Evolutionary conservation across 2,113 vertebrate genomes (phyloP).

Genomic region (Entomyzon cyanotis): DNA sequence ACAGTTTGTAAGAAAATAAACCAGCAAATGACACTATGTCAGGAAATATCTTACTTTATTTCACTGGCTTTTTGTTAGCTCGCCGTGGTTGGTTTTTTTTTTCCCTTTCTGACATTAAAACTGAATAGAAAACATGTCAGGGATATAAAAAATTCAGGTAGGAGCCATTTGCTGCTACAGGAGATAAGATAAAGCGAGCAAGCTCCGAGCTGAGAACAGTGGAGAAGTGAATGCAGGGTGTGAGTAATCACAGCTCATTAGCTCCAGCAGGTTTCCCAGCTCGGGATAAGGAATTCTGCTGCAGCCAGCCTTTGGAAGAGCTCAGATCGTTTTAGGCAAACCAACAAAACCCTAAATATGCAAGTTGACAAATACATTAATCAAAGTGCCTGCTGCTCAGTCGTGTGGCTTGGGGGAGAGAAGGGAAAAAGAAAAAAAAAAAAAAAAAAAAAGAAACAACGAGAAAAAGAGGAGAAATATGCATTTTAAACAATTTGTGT

Average conservation of each 20-base stretch:
- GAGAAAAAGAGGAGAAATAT: neutral
- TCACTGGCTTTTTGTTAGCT: neutral
- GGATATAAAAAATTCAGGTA: constrained; percentile 22
- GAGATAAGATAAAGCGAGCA: constrained; percentile 20
- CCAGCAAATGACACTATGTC: neutral
- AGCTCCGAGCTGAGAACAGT: neutral
- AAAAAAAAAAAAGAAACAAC: no score
- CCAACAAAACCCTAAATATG: constrained; percentile 40
- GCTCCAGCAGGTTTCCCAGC: neutral
- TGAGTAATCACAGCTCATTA: constrained; percentile 41
- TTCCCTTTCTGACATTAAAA: neutral
- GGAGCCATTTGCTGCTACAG: neutral
- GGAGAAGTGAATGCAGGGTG: neutral
- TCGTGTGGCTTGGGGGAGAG: neutral
- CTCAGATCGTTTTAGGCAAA: neutral
- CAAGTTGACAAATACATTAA: constrained; percentile 67
- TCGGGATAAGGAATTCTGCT: neutral
- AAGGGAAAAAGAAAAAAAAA: no score
- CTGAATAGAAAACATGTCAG: constrained; percentile 13
- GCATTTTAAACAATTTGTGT: constrained; percentile 52
- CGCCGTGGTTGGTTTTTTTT: neutral
- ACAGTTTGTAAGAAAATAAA: neutral
- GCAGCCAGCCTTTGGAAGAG: neutral
- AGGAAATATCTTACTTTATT: neutral
- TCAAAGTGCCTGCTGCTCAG: constrained; percentile 32